Evolutionary conservation across 2,888 invertebrate species (phyloP), one percentile per base, ranked within the genome.

Genomic region (Plusia festucae): DNA sequence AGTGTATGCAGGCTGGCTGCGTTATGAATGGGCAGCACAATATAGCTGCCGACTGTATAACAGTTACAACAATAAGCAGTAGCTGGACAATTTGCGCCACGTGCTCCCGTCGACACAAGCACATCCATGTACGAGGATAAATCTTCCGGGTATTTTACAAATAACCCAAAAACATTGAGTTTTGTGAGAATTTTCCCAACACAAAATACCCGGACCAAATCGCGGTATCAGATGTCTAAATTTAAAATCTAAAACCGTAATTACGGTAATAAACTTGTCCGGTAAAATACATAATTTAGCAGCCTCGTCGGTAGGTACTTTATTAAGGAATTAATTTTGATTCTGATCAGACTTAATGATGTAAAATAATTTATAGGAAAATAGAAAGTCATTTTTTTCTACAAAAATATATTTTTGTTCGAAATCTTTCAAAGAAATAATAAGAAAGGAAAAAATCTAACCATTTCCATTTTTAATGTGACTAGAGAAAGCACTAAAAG

Each of bases 51-150:
- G 67, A 72, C 74, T 65, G 75, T 78, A 67, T 66, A 52, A 77
- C 69, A 64, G 64, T 65, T 70, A 70, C 70, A 73, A 77, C 78
- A 81, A 84, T 83, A 83, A 85, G 82, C 76, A 79, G 76, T 58
- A 52, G 73, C 68, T 60, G 78, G 73, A 83, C 82, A 77, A 83
- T 87, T 84, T 82, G 76, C 72, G 55, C 67, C 87, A 87, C 80
- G 76, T 85, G 87, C 76, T 79, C 57, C 78, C 66, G 64, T 52
- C 58, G 57, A 65, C 58, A 54, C 59, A 24, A 40, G 46, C 46
- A 57, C 54, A 56, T 54, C 16, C 51, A 55, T 53, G 51, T 32
- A n/a, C 40, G 34, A 49, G 60, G 49, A 77, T 73, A 64, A 70
- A 78, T 76, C 70, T 56, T n/a, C 40, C 34, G 20, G 61, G 30